Conservation (phyloP, 2,797 vertebrate genomes). For the Etheostoma nigrum region DNA sequence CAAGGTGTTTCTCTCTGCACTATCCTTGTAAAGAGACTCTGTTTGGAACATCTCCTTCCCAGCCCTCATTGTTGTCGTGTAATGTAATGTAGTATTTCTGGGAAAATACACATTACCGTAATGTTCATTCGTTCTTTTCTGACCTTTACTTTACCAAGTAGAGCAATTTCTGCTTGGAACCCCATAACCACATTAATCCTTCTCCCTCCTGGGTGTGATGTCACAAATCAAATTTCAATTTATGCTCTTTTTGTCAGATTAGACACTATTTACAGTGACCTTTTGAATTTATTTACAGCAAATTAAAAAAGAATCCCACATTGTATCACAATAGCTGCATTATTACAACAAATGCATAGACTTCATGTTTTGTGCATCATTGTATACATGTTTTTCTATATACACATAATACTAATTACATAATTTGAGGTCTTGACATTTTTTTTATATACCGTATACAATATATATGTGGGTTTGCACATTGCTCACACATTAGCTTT, state of each 20-base stretch:
- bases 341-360: neutral
- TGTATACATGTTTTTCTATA: neutral
- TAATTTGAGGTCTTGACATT: neutral
- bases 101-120: neutral
- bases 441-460: too few relatives aligned
- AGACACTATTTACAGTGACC: neutral
- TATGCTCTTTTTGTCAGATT: neutral
- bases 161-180: slow-evolving; percentile 5
- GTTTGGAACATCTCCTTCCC: neutral
- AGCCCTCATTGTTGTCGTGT: neutral
- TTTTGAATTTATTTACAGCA: neutral
- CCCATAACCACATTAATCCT: slow-evolving; percentile 8
- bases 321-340: neutral
- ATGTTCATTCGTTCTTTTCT: neutral
- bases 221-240: slow-evolving; percentile 12
- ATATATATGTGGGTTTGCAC: neutral
- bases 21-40: slow-evolving; percentile 19
- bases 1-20: neutral
- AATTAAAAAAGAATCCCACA: neutral
- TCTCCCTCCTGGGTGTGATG: slow-evolving; percentile 8
- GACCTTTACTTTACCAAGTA: neutral
- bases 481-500: neutral
- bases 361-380: neutral
- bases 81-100: neutral
- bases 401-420: too few relatives aligned